Evolutionary conservation across 2,888 invertebrate species (phyloP).

Genomic region (Chesias legatella): DNA sequence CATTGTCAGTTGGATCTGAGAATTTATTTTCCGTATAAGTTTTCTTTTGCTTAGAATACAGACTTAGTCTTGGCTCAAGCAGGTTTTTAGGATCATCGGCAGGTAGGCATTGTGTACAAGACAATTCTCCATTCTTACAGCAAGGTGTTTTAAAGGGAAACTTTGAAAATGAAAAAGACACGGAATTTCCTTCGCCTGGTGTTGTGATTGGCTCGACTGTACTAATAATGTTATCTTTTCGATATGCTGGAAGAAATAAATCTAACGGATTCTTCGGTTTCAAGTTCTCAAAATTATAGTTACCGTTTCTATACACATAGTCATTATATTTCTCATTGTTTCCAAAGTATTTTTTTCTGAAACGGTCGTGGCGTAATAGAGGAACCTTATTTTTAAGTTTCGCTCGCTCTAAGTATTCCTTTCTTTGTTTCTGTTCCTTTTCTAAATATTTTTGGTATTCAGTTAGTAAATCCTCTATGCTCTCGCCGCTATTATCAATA

Average conservation of each 20-base stretch:
- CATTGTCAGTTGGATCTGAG: slow-evolving; percentile 20
- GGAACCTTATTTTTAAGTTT: slow-evolving; percentile 68
- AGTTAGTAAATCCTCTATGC: slow-evolving; percentile 57
- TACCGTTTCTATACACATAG: slow-evolving; percentile 35
- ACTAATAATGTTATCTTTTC: slow-evolving; percentile 36
- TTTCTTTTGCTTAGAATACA: slow-evolving; percentile 27
- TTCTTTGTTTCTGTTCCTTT: slow-evolving; percentile 61
- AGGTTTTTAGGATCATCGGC: slow-evolving; percentile 20
- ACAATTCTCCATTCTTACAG: slow-evolving; percentile 50
- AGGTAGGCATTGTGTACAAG: slow-evolving; percentile 55
- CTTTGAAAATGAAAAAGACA: slow-evolving; percentile 29
- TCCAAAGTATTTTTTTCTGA: slow-evolving; percentile 38
- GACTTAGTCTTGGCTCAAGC: slow-evolving; percentile 22
- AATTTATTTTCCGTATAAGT: slow-evolving; percentile 17
- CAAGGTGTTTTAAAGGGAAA: slow-evolving; percentile 39
- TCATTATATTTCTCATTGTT: slow-evolving; percentile 36
- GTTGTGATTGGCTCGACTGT: slow-evolving; percentile 28
- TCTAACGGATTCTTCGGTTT: slow-evolving; percentile 45
- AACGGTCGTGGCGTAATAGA: slow-evolving; percentile 51
- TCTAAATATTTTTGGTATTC: slow-evolving; percentile 69
- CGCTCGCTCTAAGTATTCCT: slow-evolving; percentile 51
- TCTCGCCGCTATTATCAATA: slow-evolving; percentile 64
- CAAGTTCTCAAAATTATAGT: slow-evolving; percentile 37
- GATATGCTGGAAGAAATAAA: slow-evolving; percentile 47
- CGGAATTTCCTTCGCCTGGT: slow-evolving; percentile 34